Evolutionary conservation across 1,140 invertebrate genomes (phyloP), one percentile per base, ranked within the genome.

Genomic region (Drosophila malerkotliana): DNA sequence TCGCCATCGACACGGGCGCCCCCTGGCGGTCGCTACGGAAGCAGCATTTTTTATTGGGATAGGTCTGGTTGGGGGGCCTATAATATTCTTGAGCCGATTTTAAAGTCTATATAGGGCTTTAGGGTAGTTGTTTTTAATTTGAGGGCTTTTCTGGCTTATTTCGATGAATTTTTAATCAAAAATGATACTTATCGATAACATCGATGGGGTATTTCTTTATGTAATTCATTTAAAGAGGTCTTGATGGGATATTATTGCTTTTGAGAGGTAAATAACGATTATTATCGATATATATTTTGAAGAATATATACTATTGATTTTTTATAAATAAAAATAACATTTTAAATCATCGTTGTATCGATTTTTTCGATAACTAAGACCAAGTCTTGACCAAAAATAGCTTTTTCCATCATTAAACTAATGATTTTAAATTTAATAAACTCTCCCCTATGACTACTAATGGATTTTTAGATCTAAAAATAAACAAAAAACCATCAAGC

Each of bases 11-110:
- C 34, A 10, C 24, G 47, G 49, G 18, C 51, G 41, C 30, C 57
- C 41, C 26, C 32, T 55, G 12, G n/a, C 24, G 34, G 41, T 53
- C 24, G 26, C 44, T 28, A n/a, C 32, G 32, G 39, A 51, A 47
- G 53, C 15, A 61, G 69, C 57, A 72, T 57, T 53, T 62, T 48
- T 52, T 49, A 72, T 45, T 73, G 71, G 51, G 68, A 72, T 73
- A 73, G 71, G 71, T 73, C 71, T 51, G 14, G 30, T 34, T 32
- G 52, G 14, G 30, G 41, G 41, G 52, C 39, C 8, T 6, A n/a
- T 18, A n/a, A n/a, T 18, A n/a, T 12, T 44, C n/a, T 14, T 44
- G 41, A 44, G 8, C 41, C 41, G n/a, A 44, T 44, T 44, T 44
- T 7, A 7, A 15, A 44, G 34, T 37, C 10, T 37, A 37, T n/a